These are phyloP conservation scores for Drosophila bocqueti DNA, from an alignment of 1,140 invertebrate species.

Conservation along the genomic window DNA sequence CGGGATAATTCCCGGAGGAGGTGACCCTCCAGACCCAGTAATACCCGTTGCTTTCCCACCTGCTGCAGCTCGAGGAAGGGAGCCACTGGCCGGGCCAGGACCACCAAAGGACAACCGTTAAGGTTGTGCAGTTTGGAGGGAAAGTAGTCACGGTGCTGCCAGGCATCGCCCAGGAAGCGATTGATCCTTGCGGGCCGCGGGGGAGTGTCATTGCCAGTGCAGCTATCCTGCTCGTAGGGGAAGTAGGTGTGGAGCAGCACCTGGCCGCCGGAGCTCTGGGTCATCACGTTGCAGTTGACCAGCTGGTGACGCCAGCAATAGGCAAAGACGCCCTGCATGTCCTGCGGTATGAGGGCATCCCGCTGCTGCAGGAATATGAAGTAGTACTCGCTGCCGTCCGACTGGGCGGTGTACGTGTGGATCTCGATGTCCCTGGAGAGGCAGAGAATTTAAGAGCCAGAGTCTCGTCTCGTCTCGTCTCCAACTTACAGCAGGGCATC, in stretches of 20 bases:
- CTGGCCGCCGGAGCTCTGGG: slow-evolving; percentile 50
- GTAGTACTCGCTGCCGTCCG: slow-evolving; percentile 61
- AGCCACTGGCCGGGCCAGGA: slow-evolving; percentile 24
- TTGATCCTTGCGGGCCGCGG: slow-evolving; percentile 39
- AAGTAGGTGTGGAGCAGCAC: slow-evolving; percentile 65
- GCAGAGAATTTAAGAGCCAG: neutral
- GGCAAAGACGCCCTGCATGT: slow-evolving; percentile 63
- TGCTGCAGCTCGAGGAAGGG: slow-evolving; percentile 42
- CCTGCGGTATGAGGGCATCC: slow-evolving; percentile 39
- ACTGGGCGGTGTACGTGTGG: slow-evolving; percentile 34
- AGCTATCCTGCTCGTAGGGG: slow-evolving; percentile 42
- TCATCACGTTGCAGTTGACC: slow-evolving; percentile 68
- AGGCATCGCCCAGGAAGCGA: slow-evolving; percentile 35
- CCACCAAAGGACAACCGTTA: slow-evolving; percentile 45
- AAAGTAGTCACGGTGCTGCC: slow-evolving; percentile 49
- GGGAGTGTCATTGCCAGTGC: slow-evolving; percentile 10
- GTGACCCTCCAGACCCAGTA: slow-evolving; percentile 32
- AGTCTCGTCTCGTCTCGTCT: too few relatives aligned
- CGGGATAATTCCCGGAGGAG: slow-evolving; percentile 42
- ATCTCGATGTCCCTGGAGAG: slow-evolving; percentile 55
- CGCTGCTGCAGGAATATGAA: slow-evolving; percentile 66
- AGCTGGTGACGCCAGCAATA: slow-evolving; percentile 69
- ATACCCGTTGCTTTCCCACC: neutral
- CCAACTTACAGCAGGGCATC: slow-evolving; percentile 55
- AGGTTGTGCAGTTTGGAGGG: slow-evolving; percentile 61